Evolutionary conservation across 1,140 invertebrate species (phyloP).

Genomic region (Leptopilina boulardi): DNA sequence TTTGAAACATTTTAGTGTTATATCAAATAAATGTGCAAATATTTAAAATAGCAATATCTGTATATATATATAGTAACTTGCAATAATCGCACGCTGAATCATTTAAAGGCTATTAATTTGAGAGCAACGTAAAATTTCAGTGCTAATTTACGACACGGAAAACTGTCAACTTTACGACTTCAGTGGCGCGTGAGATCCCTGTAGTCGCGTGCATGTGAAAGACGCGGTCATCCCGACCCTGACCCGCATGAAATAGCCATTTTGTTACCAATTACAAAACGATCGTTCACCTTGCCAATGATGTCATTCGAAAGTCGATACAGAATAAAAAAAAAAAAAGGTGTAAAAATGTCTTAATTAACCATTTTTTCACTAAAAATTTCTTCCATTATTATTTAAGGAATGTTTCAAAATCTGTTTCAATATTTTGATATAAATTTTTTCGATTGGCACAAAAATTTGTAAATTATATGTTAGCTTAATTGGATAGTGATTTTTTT

Average conservation of each 20-base stretch:
- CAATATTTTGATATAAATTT: too few species aligned
- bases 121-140: conserved; percentile 53
- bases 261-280: conserved; percentile 49
- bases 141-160: conserved; percentile 65
- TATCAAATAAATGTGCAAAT: too few species aligned
- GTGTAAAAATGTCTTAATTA: background rate
- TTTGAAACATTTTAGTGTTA: too few species aligned
- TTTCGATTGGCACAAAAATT: too few species aligned
- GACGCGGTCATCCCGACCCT: conserved; percentile 55
- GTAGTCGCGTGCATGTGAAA: conserved; percentile 54
- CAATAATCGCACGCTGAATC: conserved; percentile 35
- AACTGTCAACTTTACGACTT: conserved; percentile 64
- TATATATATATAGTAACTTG: too few species aligned
- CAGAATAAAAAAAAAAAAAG: background rate
- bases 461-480: too few species aligned
- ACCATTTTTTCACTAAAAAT: too few species aligned
- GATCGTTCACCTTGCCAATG: conserved; percentile 51
- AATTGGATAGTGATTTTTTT: too few species aligned
- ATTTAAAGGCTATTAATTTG: conserved; percentile 53
- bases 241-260: conserved; percentile 51
- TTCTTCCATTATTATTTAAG: too few species aligned
- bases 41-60: too few species aligned
- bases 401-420: too few species aligned
- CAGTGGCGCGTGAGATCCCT: conserved; percentile 51
- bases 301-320: conserved; percentile 11